Conservation (phyloP, 2,797 vertebrate species). For the Dicrostonyx torquatus region DNA sequence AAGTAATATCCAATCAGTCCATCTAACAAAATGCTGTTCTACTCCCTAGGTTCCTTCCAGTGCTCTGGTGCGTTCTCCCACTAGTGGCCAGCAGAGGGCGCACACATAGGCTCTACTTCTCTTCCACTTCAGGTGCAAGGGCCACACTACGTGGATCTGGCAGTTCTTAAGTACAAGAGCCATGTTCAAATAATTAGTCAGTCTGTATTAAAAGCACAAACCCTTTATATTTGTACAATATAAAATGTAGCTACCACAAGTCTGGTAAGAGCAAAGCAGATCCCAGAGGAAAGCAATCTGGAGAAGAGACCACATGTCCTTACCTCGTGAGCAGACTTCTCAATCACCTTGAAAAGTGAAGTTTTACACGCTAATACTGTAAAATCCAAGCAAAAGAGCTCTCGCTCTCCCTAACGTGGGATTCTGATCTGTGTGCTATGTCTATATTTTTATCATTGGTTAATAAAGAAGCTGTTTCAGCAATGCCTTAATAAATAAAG, state of each 20-base stretch:
- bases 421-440: too few species aligned
- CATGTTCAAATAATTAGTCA: not conserved
- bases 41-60: not conserved
- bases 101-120: not conserved
- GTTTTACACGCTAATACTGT: not conserved
- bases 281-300: not conserved
- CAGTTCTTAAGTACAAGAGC: not conserved
- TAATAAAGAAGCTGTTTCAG: too few species aligned
- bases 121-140: not conserved
- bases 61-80: not conserved
- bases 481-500: too few species aligned
- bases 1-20: not conserved
- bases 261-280: not conserved
- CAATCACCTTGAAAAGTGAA: not conserved
- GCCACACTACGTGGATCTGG: not conserved
- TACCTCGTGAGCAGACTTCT: not conserved
- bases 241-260: not conserved
- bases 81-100: not conserved
- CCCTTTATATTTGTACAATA: not conserved
- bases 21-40: not conserved
- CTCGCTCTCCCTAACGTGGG: not conserved
- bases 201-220: not conserved
- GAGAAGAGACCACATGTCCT: not conserved
- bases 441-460: too few species aligned
- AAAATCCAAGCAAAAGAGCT: not conserved